Base-by-base conservation (phyloP, 1,140 invertebrate species). In the Cyphomyrmex costatus region DNA sequence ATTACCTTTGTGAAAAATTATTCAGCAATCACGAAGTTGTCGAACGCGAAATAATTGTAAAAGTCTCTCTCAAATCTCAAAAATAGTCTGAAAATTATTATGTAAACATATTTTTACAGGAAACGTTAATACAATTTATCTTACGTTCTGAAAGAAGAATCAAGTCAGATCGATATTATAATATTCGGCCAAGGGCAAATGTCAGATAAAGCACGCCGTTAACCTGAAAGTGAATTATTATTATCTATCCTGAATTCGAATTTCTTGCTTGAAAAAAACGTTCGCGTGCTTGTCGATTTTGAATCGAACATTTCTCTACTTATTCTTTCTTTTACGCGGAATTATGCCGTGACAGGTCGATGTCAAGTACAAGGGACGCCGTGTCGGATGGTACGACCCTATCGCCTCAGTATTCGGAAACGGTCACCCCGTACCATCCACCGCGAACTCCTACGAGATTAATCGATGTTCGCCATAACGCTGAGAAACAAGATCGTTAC, bases 321-420 rank as follows among this genome's bases (percentile, higher is more conserved):
- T 53, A 65, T 63, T 63, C 56, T 63, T 85, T 65, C 30, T 65
- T 66, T 65, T 65, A 16, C 30, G 21, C 27, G 24, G 27, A 77
- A 89, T 88, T 89, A 73, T 82, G 27, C 56, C 88, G 88, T 89
- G 89, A 89, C 88, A 89, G 58, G 53, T 73, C 60, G 74, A 63
- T 80, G 84, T 90, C 88, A 58, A 76, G 82, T 65, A 10, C 4
- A 24, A 42, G 78, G 79, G 61, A 84, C 61, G 21, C 87, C 85
- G 78, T 76, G 21, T 58, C 51, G 42, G 58, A 87, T 80, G 89
- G 89, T 85, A 89, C 89, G 56, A 86, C 65, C 63, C 27, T 49
- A 56, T 76, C 49, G 61, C 12, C 49, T 86, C 73, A 49, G 5
- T 51, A 71, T 36, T 88, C 14, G 56, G 27, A 56, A 79, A 33